Evolutionary conservation across 2,113 vertebrate species (phyloP).

Genomic region (Malaclemys terrapin): DNA sequence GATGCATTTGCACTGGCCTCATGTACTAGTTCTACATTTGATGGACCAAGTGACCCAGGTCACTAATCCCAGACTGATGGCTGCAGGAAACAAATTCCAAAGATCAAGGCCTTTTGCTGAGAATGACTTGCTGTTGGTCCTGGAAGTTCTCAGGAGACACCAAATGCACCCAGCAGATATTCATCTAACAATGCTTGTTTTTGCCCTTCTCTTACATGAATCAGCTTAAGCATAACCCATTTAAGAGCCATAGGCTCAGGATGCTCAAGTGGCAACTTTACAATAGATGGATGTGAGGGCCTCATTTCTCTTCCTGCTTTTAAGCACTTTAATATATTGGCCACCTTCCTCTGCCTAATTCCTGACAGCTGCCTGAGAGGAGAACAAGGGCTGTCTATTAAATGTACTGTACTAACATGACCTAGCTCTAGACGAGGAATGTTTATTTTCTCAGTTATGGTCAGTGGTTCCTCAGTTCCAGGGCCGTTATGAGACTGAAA

Average conservation of each 20-base stretch:
- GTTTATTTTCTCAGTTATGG: neutral
- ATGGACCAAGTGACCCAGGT: neutral
- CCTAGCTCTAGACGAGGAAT: conserved; percentile 35
- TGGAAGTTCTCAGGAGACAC: neutral
- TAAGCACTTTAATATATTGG: conserved; percentile 62
- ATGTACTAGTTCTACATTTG: neutral
- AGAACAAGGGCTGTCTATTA: conserved; percentile 35
- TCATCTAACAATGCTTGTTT: conserved; percentile 26
- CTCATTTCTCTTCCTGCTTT: conserved; percentile 72
- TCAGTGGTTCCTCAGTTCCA: neutral
- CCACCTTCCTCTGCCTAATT: conserved; percentile 72
- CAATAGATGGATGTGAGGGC: conserved; percentile 76
- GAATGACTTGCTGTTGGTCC: conserved; percentile 13
- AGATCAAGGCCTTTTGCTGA: neutral
- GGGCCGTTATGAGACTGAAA: neutral
- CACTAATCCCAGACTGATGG: neutral
- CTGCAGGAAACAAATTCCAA: neutral
- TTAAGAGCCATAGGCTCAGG: conserved; percentile 70
- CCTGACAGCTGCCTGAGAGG: conserved; percentile 70
- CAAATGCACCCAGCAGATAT: conserved; percentile 42
- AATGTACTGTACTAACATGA: conserved; percentile 18
- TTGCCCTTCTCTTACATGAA: conserved; percentile 69
- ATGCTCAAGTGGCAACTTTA: conserved; percentile 74
- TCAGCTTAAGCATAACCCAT: conserved; percentile 57
- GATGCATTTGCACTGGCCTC: neutral